A percentile compares a stretch with the other conserved stretches of the same genome.
phyloP scores from a whole-genome alignment of 2,113 vertebrate species.

The Perca flavescens region DNA sequence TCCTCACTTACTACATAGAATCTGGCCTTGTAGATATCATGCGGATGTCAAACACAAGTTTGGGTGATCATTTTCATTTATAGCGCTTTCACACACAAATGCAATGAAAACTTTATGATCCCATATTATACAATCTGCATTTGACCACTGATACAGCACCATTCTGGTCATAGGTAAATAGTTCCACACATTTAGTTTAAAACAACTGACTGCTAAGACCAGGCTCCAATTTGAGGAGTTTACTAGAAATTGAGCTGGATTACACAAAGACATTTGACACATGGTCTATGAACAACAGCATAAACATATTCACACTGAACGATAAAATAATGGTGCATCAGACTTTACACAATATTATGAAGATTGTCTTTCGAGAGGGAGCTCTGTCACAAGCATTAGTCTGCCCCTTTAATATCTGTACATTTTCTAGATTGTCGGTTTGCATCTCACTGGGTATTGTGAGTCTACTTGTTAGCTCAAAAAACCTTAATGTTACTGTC shows the following conservation, averaged over 20 bases:
- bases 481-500: not conserved
- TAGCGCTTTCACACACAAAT: not conserved
- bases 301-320: not conserved
- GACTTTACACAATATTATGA: not conserved
- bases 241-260: not conserved
- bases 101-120: not conserved
- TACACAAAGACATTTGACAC: not conserved
- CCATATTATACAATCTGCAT: not conserved
- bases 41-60: not conserved
- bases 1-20: constrained; percentile 13
- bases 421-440: not conserved
- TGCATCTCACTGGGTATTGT: not conserved
- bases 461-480: not conserved
- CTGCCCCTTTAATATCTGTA: not conserved
- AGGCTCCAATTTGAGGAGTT: not conserved
- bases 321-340: not conserved
- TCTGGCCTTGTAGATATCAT: not conserved
- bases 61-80: not conserved
- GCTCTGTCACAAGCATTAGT: not conserved
- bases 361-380: not conserved
- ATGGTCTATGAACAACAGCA: not conserved
- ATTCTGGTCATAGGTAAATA: not conserved
- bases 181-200: not conserved
- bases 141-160: not conserved
- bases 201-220: not conserved